Conservation (phyloP, 2,113 vertebrate species). For the Mesitornis unicolor region DNA sequence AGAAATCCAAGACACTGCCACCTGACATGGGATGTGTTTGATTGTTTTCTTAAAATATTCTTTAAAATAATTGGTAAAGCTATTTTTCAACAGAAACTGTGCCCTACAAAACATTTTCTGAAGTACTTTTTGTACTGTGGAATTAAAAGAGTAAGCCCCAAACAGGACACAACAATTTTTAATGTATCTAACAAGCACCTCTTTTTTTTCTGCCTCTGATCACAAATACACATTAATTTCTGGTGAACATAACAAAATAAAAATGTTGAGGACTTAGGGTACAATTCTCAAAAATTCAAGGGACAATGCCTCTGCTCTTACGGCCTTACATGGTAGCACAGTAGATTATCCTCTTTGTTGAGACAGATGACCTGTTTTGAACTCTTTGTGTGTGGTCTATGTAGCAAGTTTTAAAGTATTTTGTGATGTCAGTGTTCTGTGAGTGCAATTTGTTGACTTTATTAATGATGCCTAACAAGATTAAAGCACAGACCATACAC, state of each 20-base stretch:
- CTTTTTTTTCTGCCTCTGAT: not conserved
- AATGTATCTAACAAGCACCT: fast-evolving
- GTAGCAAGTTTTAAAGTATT: not conserved
- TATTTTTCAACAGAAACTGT: not conserved
- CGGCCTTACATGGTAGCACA: not conserved
- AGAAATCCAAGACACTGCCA: not conserved
- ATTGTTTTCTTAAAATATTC: not conserved
- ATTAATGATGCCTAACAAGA: not conserved
- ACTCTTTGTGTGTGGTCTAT: not conserved
- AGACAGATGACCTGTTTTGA: not conserved
- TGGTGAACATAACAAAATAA: not conserved
- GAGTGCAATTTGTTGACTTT: not conserved
- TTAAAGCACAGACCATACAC: not conserved
- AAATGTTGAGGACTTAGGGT: not conserved
- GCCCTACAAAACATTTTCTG: not conserved
- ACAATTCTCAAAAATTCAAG: not conserved
- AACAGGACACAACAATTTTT: not conserved
- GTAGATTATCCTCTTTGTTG: not conserved
- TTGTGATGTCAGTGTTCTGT: not conserved
- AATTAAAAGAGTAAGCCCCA: not conserved
- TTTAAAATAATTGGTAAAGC: not conserved
- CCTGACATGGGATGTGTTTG: not conserved
- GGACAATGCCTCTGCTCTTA: not conserved
- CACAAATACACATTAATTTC: not conserved
- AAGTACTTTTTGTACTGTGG: not conserved